Percentiles rank a stretch among this genome's conserved stretches.
These are phyloP conservation scores for Aphyosemion australe DNA, from an alignment of 2,113 vertebrate species.

Conservation along the genomic window DNA sequence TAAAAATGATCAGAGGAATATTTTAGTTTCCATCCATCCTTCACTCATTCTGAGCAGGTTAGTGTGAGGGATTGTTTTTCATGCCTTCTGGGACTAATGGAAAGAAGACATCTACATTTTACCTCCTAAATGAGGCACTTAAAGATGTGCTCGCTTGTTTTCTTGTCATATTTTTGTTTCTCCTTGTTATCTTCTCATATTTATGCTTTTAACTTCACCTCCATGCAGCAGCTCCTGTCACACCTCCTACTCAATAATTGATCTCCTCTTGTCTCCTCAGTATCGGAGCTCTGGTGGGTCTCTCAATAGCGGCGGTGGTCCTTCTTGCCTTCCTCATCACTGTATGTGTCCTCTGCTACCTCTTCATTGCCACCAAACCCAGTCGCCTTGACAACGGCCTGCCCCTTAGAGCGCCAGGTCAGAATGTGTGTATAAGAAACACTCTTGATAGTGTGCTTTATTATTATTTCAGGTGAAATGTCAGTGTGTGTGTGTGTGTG, in stretches of 20 bases:
- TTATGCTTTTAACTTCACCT: neutral
- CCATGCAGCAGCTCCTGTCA: too few species aligned
- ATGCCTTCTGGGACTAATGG: neutral
- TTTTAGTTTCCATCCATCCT: neutral
- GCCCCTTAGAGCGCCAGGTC: constrained; percentile 84
- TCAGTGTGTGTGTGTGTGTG: too few species aligned
- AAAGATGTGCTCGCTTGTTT: too few species aligned
- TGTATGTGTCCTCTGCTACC: constrained; percentile 90
- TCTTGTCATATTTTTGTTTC: neutral
- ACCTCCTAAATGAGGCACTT: too few species aligned
- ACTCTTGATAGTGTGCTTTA: neutral
- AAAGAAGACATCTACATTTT: neutral
- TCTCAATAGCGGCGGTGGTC: constrained; percentile 89
- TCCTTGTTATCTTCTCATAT: neutral
- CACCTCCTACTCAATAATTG: too few species aligned
- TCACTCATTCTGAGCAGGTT: neutral
- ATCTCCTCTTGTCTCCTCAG: constrained; percentile 62
- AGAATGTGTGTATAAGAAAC: constrained; percentile 27
- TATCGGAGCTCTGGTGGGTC: constrained; percentile 88
- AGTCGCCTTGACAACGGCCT: constrained; percentile 87
- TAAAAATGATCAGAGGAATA: too few species aligned
- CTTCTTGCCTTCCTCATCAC: constrained; percentile 92
- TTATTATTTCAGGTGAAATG: neutral
- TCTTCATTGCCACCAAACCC: constrained; percentile 92
- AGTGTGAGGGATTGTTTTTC: neutral